Evolutionary conservation across 2,888 invertebrate species (phyloP), one percentile per base, ranked within the genome.

Genomic region (Dynastes hyllus): DNA sequence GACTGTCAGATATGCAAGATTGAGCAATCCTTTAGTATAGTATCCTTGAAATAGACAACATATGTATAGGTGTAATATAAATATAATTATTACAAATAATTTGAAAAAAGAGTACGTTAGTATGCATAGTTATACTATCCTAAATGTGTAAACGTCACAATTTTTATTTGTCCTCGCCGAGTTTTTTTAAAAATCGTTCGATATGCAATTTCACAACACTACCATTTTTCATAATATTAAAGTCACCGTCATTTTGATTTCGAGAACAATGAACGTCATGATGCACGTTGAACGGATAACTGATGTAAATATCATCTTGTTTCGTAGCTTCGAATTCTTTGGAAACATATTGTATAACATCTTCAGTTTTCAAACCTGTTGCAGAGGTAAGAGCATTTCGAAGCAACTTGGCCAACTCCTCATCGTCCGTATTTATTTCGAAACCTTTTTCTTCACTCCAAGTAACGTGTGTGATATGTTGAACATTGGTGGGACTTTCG

Each of bases 391-490:
- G 73, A 1, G 58, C 27, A 27, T 45, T 61, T 16, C 50, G 61
- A 45, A 75, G 29, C 27, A 40, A 11, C 22, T 78, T 37, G 4
- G 78, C 71, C 29, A 78, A 40, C 63, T 71, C 65, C 51, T 78
- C 78, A 37, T 78, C 78, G 40, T 78, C 71, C 1, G 78, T 78
- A 51, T 78, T 73, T 22, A 78, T 73, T 51, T 53, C 65, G n/a
- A 78, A 78, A 0, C 70, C 78, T 1, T 78, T 73, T 37, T 73
- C 66, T 22, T 70, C 53, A 13, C 55, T 71, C 71, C 78, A 78
- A 29, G 71, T 78, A 45, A 78, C 71, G 53, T 78, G 78, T 2
- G 78, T 51, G 32, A 78, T 40, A 51, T 78, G 78, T 16, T 78
- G 51, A 16, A 78, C 70, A 32, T 78, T 73, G n/a, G 63, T 78